These are phyloP conservation scores for Spheniscus mendiculus DNA, from an alignment of 2,113 vertebrate species.

Conservation along the genomic window DNA sequence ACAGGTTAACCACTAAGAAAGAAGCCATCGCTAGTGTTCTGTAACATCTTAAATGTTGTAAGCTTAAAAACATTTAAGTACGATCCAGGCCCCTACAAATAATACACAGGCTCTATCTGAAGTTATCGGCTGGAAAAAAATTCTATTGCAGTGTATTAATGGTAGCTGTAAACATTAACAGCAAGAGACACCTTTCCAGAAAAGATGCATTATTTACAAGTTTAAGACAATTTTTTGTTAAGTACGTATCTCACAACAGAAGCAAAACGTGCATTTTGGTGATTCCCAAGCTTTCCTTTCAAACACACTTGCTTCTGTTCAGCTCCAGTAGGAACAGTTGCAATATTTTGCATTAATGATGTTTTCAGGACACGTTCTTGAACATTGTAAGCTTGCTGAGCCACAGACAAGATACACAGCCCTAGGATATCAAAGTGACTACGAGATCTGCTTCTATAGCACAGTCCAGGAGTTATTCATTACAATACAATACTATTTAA, in stretches of 20 bases:
- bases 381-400: not conserved
- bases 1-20: not conserved
- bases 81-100: not conserved
- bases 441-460: not conserved
- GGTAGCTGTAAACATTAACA: not conserved
- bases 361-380: not conserved
- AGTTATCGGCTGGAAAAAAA: not conserved
- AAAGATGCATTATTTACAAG: not conserved
- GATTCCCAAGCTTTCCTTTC: not conserved
- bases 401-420: not conserved
- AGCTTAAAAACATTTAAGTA: no score
- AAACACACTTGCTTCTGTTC: not conserved
- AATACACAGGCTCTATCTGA: not conserved
- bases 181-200: not conserved
- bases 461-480: not conserved
- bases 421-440: fast-evolving
- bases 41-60: not conserved
- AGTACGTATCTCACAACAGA: not conserved
- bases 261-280: not conserved
- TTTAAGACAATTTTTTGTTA: not conserved
- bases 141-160: fast-evolving
- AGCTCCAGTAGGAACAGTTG: not conserved
- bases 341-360: no score
- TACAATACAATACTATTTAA: no score
- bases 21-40: not conserved